Base-by-base conservation (phyloP, 2,888 invertebrate species). In the Mantis religiosa region DNA sequence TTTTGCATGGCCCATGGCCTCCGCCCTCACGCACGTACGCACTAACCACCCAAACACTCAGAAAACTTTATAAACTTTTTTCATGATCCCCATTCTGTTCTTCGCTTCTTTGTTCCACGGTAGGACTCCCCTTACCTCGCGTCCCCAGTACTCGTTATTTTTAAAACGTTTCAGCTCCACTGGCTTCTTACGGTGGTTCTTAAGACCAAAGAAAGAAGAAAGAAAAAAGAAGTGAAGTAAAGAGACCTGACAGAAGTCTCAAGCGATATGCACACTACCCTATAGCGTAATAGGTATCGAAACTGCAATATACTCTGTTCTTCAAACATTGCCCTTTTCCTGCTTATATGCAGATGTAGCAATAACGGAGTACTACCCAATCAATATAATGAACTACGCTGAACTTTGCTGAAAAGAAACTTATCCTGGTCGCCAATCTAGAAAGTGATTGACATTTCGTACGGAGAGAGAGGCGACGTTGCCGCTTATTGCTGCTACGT, bases 151-250 rank as follows among this genome's bases (percentile, higher is more conserved):
- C 81, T 81, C 86, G 41, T 81, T 81, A 86, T 86, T 86, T 86
- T 81, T 86, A 86, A 86, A 86, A 81, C 81, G 28, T 86, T 81
- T 81, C 86, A 86, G 81, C 86, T 71, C 71, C 81, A 86, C 81
- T 86, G 86, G 20, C 71, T 86, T 81, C 30, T 81, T 81, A 86
- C 15, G 81, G 81, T 86, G 81, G 71, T 71, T n/a, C 85, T 71
- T 47, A 14, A 28, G 47, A 85, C 27, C n/a, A 47, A 27, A 20
- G 85, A 85, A 28, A 47, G 54, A 27, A 47, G 47, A 27, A 27
- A 85, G 25, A 71, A 71, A 71, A 71, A 71, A 71, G 54, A 20
- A 25, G 54, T 20, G 54, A 20, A 71, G 20, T 71, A 25, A 71
- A 71, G 54, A 71, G 54, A 71, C 54, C 54, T 54, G 54, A 54